A percentile compares a stretch with the other conserved stretches of the same genome.
phyloP scores from a whole-genome alignment of 53 echinoderm and acorn worm genomes.

The Holothuria leucospilota region DNA sequence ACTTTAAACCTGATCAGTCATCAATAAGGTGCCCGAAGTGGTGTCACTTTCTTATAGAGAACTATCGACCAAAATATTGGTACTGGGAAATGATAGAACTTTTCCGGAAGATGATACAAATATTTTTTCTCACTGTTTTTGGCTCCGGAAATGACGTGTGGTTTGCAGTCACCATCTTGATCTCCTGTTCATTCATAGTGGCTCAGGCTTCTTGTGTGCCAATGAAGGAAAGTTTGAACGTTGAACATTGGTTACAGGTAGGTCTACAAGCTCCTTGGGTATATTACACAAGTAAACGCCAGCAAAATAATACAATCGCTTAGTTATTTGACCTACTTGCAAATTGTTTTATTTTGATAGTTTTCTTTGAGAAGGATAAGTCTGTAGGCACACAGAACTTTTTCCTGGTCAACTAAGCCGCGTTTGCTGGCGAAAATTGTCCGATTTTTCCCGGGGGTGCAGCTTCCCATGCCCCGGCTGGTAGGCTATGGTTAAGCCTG shows the following conservation, averaged over 20 bases:
- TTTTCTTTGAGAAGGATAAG: not conserved
- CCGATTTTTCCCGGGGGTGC: too few species aligned
- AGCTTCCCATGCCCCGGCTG: too few species aligned
- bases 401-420: too few species aligned
- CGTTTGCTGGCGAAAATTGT: too few species aligned
- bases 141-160: not conserved
- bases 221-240: not conserved
- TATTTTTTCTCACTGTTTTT: slow-evolving; percentile 12
- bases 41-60: slow-evolving; percentile 16
- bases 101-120: slow-evolving; percentile 27
- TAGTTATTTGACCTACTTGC: too few species aligned
- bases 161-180: slow-evolving; percentile 24
- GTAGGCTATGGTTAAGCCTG: too few species aligned
- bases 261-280: too few species aligned
- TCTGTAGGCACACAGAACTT: not conserved
- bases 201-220: slow-evolving; percentile 10
- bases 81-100: slow-evolving; percentile 33
- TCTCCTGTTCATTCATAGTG: slow-evolving; percentile 3
- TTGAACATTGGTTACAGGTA: slow-evolving; percentile 42
- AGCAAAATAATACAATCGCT: too few species aligned
- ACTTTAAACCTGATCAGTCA: too few species aligned
- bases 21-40: not conserved
- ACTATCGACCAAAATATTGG: slow-evolving; percentile 24
- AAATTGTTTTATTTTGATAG: not conserved
- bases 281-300: too few species aligned